These are phyloP conservation scores for Huso huso DNA, from an alignment of 2,797 vertebrate genomes.

Conservation along the genomic window DNA sequence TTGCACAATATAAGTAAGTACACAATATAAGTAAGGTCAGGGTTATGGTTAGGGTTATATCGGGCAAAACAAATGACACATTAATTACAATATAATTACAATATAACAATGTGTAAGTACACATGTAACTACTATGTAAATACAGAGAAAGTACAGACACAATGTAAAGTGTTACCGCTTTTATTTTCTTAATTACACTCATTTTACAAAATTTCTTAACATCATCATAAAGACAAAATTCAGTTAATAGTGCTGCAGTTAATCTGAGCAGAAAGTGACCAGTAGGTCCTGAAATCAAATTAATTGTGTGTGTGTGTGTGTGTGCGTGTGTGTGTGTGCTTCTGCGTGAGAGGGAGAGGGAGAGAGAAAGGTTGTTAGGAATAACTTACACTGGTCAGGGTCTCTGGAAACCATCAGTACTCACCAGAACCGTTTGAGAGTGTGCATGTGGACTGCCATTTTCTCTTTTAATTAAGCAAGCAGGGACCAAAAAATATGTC, in stretches of 20 bases:
- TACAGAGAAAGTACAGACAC: slow-evolving; percentile 22
- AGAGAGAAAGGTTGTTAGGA: neutral
- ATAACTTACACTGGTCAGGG: neutral
- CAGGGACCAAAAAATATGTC: slow-evolving; percentile 14
- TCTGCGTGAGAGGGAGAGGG: neutral
- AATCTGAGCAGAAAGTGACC: slow-evolving; percentile 44
- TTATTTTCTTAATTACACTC: too few species aligned
- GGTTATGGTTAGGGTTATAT: too few species aligned
- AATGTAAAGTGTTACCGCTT: slow-evolving; percentile 18
- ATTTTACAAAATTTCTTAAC: too few species aligned
- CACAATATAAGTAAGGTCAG: too few species aligned
- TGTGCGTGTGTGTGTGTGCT: neutral
- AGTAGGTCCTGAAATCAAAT: slow-evolving; percentile 29
- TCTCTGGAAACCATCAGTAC: slow-evolving; percentile 13
- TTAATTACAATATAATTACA: too few species aligned
- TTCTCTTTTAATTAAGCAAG: slow-evolving; percentile 9
- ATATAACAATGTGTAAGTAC: too few species aligned
- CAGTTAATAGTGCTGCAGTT: slow-evolving; percentile 40
- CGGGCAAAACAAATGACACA: too few species aligned
- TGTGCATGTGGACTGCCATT: slow-evolving; percentile 12
- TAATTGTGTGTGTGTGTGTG: slow-evolving; percentile 18
- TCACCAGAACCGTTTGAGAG: slow-evolving; percentile 5
- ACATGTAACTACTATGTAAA: too few species aligned
- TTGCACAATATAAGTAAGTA: too few species aligned
- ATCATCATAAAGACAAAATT: slow-evolving; percentile 38